Evolutionary conservation across 2,888 invertebrate species (phyloP), one percentile per base, ranked within the genome.

Genomic region (Vandiemenella viatica): DNA sequence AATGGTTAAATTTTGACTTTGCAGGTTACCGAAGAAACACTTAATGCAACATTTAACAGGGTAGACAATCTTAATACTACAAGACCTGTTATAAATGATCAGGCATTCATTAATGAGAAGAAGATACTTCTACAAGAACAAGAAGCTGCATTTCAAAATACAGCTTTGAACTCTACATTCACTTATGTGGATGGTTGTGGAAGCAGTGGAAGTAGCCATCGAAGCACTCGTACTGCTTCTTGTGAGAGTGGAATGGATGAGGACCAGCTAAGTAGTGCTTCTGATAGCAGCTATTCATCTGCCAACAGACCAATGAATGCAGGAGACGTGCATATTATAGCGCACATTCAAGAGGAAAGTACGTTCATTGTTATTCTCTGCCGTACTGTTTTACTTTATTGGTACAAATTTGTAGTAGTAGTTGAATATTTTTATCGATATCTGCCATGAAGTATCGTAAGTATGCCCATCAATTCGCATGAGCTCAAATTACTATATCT

Each of bases 341-440:
- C 55, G 7, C 48, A 54, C n/a, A 45, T 55, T n/a, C 55, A 55
- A 42, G 55, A 55, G 46, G 50, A 55, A 46, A 55, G 54, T 55
- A 43, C 53, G 54, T 38, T 38, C 7, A 32, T 26, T 45, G 8
- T 45, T 5, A 4, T 5, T 6, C 7, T n/a, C n/a, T n/a, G n/a
- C n/a, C n/a, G 17, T 26, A 19, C 4, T 45, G 16, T 45, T 8
- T 23, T 44, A n/a, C 18, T 18, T 21, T 20, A 13, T 6, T 15
- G 4, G 10, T 8, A 8, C 13, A 7, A 18, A 10, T n/a, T 43
- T 19, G 21, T 15, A n/a, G n/a, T n/a, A n/a, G n/a, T n/a, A n/a
- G n/a, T n/a, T n/a, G n/a, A n/a, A n/a, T n/a, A n/a, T n/a, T n/a
- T n/a, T n/a, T n/a, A n/a, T n/a, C n/a, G n/a, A n/a, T n/a, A n/a